Evolutionary conservation across 2,113 vertebrate species (phyloP), one percentile per base, ranked within the genome.

Genomic region (Phocoena phocoena): DNA sequence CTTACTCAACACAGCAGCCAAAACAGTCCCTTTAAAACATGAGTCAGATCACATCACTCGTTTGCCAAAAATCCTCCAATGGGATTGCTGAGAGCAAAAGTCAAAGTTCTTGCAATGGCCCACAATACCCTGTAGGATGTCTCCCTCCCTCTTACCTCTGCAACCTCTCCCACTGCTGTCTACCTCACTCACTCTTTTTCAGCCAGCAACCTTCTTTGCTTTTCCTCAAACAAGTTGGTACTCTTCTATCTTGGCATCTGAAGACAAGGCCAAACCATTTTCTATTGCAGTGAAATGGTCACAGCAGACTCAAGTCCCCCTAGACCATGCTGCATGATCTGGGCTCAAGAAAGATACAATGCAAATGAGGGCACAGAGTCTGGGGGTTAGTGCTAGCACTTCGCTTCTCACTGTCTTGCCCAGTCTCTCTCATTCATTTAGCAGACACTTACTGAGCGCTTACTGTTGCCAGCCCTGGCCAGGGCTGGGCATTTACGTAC

Each of bases 1-100:
- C 84, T 88, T 92, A 93, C 84, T 88, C 89, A 93, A 95, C n/a
- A 92, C 12, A 79, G 74, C 28, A 62, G 73, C 25, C 79, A 83
- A 90, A 88, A 60, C 20, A 23, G 93, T 74, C 11, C 50, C 65
- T 73, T 94, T 95, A 84, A 86, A 67, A 80, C 38, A 11, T 53
- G 41, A 96, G n/a, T 76, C 15, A 25, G 74, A 44, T 14, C 81
- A 70, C 1, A 1, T 28, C 70, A 74, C 17, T 79, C 2, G 25
- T 79, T 55, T 83, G 44, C 50, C 41, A 20, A 50, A 76, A 88
- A 50, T 10, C 47, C 53, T 94, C 77, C 44, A 65, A 41, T 5
- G 47, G 74, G 70, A 55, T 94, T 80, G 60, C 50, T 58, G 70
- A 88, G 63, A 88, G 58, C 41, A 71, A 79, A 92, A 90, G 38